phyloP scores from a whole-genome alignment of 1,140 invertebrate genomes.

The Nymphalis io region DNA sequence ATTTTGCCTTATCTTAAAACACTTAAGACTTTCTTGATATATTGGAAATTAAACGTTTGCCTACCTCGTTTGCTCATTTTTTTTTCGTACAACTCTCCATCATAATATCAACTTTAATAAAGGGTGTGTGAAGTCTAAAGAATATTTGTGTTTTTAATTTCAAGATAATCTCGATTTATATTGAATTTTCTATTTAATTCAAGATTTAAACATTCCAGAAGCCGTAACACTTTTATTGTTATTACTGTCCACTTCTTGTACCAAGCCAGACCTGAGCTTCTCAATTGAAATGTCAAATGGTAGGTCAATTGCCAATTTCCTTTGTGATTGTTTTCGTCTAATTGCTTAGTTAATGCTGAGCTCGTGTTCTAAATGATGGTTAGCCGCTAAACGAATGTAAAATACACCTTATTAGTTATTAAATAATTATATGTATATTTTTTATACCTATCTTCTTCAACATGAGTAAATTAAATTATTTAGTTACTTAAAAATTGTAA shows the following conservation, averaged over 20 bases:
- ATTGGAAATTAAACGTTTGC: no score
- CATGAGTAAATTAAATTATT: no score
- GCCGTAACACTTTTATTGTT: neutral
- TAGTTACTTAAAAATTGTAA: no score
- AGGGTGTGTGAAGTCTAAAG: no score
- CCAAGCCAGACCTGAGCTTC: constrained; percentile 22
- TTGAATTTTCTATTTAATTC: neutral
- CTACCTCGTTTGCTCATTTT: no score
- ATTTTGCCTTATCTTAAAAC: no score
- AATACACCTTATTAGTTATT: neutral
- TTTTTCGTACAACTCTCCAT: no score
- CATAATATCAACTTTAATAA: no score
- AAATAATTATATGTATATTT: neutral
- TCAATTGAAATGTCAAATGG: constrained; percentile 68
- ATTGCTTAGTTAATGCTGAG: constrained; percentile 45
- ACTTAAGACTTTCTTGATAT: no score
- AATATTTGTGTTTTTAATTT: no score
- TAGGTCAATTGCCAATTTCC: constrained; percentile 77
- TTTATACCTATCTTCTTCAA: no score
- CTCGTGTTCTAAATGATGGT: constrained; percentile 14
- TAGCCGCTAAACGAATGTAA: neutral
- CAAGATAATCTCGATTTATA: neutral
- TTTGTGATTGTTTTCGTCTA: constrained; percentile 68
- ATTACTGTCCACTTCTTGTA: neutral
- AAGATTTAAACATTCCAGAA: constrained; percentile 3